Evolutionary conservation across 1,140 invertebrate genomes (phyloP).

Genomic region (Trachymyrmex cornetzi): DNA sequence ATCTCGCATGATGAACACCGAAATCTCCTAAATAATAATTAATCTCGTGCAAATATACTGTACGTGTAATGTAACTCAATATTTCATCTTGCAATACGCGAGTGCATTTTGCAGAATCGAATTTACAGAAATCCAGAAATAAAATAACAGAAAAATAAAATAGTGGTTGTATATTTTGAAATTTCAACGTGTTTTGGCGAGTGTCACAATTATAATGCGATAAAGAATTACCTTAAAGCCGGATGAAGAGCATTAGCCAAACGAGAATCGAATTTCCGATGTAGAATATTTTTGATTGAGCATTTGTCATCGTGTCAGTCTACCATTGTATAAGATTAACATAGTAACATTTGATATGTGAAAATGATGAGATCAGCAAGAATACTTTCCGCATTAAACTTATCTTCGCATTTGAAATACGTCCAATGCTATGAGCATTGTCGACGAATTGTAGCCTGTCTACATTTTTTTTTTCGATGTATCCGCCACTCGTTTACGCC

Average conservation of each 20-base stretch:
- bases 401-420: slow-evolving; percentile 7
- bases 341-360: slow-evolving; percentile 28
- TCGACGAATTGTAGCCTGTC: not conserved
- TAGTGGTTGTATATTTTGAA: not conserved
- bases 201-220: not conserved
- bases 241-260: slow-evolving; percentile 77
- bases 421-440: slow-evolving; percentile 28
- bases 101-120: not conserved
- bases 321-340: slow-evolving; percentile 67
- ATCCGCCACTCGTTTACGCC: not conserved
- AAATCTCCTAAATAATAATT: slow-evolving; percentile 37
- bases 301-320: slow-evolving; percentile 74
- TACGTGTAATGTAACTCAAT: slow-evolving; percentile 13
- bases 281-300: slow-evolving; percentile 77
- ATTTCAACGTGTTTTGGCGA: not conserved
- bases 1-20: slow-evolving; percentile 26
- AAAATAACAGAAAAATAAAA: not conserved
- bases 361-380: slow-evolving; percentile 21
- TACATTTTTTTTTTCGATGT: not conserved
- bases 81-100: slow-evolving; percentile 31
- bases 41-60: slow-evolving; percentile 25
- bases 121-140: not conserved
- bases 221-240: slow-evolving; percentile 46
- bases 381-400: slow-evolving; percentile 25
- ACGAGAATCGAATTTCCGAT: slow-evolving; percentile 81